Conservation (phyloP, 2,888 invertebrate species). For the Phania funesta region DNA sequence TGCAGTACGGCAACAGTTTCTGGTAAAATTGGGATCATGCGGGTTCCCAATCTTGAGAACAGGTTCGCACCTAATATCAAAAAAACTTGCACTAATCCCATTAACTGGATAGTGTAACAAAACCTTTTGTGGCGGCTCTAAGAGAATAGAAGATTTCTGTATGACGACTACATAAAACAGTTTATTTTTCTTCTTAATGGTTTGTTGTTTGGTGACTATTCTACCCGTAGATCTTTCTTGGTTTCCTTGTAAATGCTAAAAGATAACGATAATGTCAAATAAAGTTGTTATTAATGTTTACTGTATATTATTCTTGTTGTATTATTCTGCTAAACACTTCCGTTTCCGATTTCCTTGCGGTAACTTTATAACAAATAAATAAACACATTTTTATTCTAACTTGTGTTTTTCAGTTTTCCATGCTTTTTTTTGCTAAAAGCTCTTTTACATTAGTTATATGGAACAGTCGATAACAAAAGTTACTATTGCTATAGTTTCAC, state of each 20-base stretch:
- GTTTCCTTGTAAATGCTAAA: neutral
- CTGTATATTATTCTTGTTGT: slow-evolving; percentile 14
- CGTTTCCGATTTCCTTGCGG: slow-evolving; percentile 52
- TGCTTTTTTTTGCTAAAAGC: neutral
- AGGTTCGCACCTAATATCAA: too few relatives aligned
- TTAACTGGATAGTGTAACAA: too few relatives aligned
- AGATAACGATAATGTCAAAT: neutral
- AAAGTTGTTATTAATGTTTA: slow-evolving; percentile 41
- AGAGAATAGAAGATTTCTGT: too few relatives aligned
- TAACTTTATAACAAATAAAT: slow-evolving; percentile 41
- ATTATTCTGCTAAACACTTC: slow-evolving; percentile 52
- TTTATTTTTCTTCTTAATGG: too few relatives aligned
- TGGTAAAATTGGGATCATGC: too few relatives aligned
- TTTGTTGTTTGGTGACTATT: too few relatives aligned
- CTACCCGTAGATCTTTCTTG: too few relatives aligned
- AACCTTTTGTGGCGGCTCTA: too few relatives aligned
- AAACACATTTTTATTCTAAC: slow-evolving; percentile 27
- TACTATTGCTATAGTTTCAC: neutral
- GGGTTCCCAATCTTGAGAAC: too few relatives aligned
- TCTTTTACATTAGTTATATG: slow-evolving; percentile 11
- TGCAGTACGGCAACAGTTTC: too few relatives aligned
- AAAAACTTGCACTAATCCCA: too few relatives aligned
- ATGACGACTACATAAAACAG: too few relatives aligned
- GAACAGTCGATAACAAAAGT: slow-evolving; percentile 24
- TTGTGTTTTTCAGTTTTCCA: neutral